These are phyloP conservation scores for Synanthedon tipuliformis DNA, from an alignment of 2,888 invertebrate genomes.

Conservation along the genomic window DNA sequence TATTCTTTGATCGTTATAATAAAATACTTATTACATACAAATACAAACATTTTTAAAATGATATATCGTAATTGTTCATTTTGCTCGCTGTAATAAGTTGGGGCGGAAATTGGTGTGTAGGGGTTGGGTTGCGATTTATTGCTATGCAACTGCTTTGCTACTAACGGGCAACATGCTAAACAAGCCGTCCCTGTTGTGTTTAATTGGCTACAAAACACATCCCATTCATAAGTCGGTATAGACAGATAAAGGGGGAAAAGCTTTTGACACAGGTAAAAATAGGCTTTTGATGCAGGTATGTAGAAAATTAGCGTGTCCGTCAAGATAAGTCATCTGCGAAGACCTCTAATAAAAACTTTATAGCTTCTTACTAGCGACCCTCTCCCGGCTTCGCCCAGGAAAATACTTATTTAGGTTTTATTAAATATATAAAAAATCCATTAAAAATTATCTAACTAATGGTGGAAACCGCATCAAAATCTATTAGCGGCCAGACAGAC, in stretches of 20 bases:
- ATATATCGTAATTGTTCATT: background rate
- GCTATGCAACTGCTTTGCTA: slow-evolving; percentile 24
- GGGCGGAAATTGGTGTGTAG: slow-evolving; percentile 54
- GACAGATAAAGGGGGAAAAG: too few species aligned
- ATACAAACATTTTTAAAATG: background rate
- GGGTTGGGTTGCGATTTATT: slow-evolving; percentile 67
- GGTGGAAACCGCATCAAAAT: too few species aligned
- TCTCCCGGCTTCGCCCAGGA: too few species aligned
- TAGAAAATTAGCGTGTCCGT: background rate
- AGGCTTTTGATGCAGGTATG: background rate
- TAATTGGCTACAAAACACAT: slow-evolving; percentile 67
- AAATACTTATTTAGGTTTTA: too few species aligned
- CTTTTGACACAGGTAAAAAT: background rate
- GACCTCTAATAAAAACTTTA: too few species aligned
- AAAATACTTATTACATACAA: too few species aligned
- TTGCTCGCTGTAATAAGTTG: slow-evolving; percentile 3
- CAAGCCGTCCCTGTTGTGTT: slow-evolving; percentile 47
- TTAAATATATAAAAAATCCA: too few species aligned
- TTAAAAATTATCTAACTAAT: too few species aligned
- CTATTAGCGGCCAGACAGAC: too few species aligned
- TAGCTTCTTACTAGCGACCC: too few species aligned
- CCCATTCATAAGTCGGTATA: slow-evolving; percentile 36
- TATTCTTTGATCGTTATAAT: too few species aligned
- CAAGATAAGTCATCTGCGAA: too few species aligned
- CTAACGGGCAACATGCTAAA: slow-evolving; percentile 20